These are phyloP conservation scores for Gryllus longicercus DNA, from an alignment of 2,888 invertebrate species.

Conservation along the genomic window DNA sequence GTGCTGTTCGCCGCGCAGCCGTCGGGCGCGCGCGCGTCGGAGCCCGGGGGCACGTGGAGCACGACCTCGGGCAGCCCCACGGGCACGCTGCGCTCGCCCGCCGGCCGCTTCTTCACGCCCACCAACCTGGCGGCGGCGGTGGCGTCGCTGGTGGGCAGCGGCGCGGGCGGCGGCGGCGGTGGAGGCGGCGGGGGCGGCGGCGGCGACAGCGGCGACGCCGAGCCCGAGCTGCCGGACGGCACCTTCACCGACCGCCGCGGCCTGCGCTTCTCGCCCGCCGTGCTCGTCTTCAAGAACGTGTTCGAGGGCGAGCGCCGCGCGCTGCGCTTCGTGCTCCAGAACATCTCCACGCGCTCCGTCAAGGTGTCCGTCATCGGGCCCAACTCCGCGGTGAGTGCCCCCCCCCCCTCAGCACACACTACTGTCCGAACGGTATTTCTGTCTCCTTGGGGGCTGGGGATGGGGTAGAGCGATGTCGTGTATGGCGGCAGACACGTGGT, in stretches of 20 bases:
- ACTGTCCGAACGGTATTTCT: too few relatives aligned
- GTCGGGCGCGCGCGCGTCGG: too few relatives aligned
- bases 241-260: not conserved
- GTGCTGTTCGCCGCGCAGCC: too few relatives aligned
- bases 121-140: not conserved
- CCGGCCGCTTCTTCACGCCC: not conserved
- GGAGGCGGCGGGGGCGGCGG: not conserved
- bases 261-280: not conserved
- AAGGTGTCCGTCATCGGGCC: not conserved
- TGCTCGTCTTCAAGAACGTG: not conserved
- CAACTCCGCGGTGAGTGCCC: not conserved
- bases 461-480: too few relatives aligned
- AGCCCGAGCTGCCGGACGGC: not conserved
- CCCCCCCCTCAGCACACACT: too few relatives aligned
- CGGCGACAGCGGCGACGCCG: not conserved
- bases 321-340: slow-evolving; percentile 1
- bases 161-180: not conserved
- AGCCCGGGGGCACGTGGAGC: too few relatives aligned
- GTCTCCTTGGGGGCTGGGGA: too few relatives aligned
- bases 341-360: not conserved
- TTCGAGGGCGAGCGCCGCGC: not conserved
- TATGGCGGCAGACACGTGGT: too few relatives aligned
- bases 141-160: not conserved
- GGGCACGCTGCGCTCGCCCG: too few relatives aligned
- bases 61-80: too few relatives aligned